Conservation (phyloP, 1,140 invertebrate species). For the Mycetomoellerius zeteki region DNA sequence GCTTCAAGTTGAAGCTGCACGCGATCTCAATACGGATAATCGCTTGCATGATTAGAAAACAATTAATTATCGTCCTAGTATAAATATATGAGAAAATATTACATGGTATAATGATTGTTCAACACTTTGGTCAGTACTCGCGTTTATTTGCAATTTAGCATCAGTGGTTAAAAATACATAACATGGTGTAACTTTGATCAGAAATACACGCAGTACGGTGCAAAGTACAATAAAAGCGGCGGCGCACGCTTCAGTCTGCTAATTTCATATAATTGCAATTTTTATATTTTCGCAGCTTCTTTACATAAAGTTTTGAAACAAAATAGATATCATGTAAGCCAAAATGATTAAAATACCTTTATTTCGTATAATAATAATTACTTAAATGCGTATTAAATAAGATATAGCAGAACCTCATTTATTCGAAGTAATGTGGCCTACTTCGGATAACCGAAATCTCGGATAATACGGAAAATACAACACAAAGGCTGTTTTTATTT, state of each 20-base stretch:
- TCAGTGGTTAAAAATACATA: background rate
- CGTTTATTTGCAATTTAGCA: background rate
- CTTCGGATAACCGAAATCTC: too few species aligned
- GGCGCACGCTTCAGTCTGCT: background rate
- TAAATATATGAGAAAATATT: background rate
- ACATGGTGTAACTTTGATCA: background rate
- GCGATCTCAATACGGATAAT: background rate
- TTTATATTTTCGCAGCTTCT: background rate
- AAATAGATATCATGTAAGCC: background rate
- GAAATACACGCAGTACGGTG: background rate
- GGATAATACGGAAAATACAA: too few species aligned
- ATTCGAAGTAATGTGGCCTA: too few species aligned
- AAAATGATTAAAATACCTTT: background rate
- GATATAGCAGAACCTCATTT: too few species aligned
- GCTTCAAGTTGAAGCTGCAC: background rate
- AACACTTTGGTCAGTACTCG: background rate
- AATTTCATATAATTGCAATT: background rate
- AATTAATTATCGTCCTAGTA: background rate
- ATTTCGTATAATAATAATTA: conserved; percentile 11
- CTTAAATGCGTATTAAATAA: background rate
- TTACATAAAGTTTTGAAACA: background rate
- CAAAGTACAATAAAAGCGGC: background rate
- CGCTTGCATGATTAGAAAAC: background rate
- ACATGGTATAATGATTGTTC: background rate
- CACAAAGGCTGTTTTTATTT: too few species aligned